phyloP scores from a whole-genome alignment of 2,113 vertebrate genomes.

The Ceyx margarethae region DNA sequence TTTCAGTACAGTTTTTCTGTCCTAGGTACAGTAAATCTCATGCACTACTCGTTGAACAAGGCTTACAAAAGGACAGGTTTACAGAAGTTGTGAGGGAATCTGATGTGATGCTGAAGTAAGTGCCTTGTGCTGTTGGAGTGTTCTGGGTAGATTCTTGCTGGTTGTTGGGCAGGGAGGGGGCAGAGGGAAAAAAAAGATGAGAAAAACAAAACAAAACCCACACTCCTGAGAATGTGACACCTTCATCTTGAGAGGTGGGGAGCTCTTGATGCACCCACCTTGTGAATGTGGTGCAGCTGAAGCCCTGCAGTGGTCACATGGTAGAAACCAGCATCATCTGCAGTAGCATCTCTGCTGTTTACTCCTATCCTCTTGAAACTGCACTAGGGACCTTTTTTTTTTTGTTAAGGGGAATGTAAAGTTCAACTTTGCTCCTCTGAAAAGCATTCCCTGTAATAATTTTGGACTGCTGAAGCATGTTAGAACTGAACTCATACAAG shows the following conservation, averaged over 20 bases:
- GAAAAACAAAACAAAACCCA: not conserved
- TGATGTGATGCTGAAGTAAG: conserved; percentile 91
- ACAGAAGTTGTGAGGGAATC: conserved; percentile 90
- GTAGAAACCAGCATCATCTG: not conserved
- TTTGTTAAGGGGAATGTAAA: not conserved
- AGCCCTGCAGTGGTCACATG: not conserved
- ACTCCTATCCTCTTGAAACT: not conserved
- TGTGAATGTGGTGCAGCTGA: not conserved
- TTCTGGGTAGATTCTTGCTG: not conserved
- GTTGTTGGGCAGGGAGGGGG: not conserved
- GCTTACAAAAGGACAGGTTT: conserved; percentile 86
- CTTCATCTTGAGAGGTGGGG: not conserved
- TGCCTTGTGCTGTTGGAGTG: not conserved
- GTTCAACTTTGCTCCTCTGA: not conserved
- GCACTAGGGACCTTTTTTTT: not conserved
- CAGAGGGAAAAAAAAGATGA: not conserved
- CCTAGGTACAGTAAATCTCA: conserved; percentile 96
- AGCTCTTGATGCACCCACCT: not conserved
- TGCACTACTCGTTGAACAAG: conserved; percentile 89
- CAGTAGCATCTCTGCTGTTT: not conserved
- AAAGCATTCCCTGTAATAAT: not conserved
- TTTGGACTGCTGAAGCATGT: not conserved
- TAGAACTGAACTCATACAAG: not conserved
- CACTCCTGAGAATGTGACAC: not conserved
- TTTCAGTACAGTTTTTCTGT: not conserved